These are phyloP conservation scores for Pygoscelis antarcticus DNA, from an alignment of 2,113 vertebrate species.

Conservation along the genomic window DNA sequence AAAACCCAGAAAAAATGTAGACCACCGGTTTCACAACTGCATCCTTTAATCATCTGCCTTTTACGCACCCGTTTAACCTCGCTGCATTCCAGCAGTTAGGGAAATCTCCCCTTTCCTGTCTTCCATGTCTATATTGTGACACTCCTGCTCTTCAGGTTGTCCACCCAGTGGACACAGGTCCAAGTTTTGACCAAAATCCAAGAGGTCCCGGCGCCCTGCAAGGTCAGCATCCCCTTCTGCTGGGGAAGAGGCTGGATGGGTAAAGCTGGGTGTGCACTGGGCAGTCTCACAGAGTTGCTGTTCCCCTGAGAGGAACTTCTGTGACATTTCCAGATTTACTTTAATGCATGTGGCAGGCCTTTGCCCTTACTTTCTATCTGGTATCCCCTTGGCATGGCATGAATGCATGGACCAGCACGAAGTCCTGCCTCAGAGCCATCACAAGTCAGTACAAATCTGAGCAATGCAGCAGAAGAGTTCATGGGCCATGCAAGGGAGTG, in stretches of 20 bases:
- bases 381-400: not conserved
- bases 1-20: not conserved
- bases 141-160: not conserved
- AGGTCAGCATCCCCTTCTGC: not conserved
- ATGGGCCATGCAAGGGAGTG: not conserved
- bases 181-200: not conserved
- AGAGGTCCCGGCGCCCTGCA: not conserved
- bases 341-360: not conserved
- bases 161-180: not conserved
- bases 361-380: not conserved
- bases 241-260: not conserved
- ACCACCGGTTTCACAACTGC: rapidly evolving
- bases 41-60: not conserved
- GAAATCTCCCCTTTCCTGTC: not conserved
- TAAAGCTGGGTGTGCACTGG: not conserved
- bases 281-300: not conserved
- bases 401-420: not conserved
- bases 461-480: not conserved
- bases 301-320: not conserved
- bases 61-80: not conserved
- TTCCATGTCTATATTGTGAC: not conserved
- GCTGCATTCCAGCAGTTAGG: not conserved
- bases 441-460: not conserved
- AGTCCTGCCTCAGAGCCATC: not conserved
- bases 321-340: not conserved